Base-by-base conservation (phyloP, 2,797 vertebrate genomes). In the Mionectes olivaceus region DNA sequence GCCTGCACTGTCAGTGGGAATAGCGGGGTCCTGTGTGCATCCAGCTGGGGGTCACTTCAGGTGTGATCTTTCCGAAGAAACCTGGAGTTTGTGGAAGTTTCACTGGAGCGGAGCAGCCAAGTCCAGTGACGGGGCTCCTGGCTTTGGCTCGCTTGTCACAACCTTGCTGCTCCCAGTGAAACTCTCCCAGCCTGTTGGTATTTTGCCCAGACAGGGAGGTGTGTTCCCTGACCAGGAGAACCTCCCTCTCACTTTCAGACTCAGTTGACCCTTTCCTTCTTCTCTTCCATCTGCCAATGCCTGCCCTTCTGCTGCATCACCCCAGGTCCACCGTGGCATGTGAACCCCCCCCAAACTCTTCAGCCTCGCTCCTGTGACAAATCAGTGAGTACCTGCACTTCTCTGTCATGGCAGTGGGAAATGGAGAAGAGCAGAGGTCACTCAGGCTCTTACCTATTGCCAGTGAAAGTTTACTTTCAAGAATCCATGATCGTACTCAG, bases 281-380 rank as follows among this genome's bases (percentile, higher is more conserved):
- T 22, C 32, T 30, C 68, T 15, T 55, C 75, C 17, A 2, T 3
- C 49, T 30, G 30, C 69, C 33, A 0, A 0, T 67, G 68, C 47
- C 19, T 10, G 0, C 15, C 49, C 65, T 50, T 14, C 9, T 4
- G 41, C 37, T 22, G 24, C 39, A 2, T 39, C 27, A 23, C 2
- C 3, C 63, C 10, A 2, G 55, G 35, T 41, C 25, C 0, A 1
- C 3, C 33, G 1, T 1, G 0, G 39, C 30, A 1, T 25, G 1
- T 15, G 75, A 7, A 18, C 9, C 3, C 11, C 2, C 69, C 53
- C 57, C 0, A 0, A 3, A 2, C 5, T 3, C 10, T 13, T 6
- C 30, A 30, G 69, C 22, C 24, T 7, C 2, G 9, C 23, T 21
- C 55, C 43, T 44, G 59, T 9, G 14, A 18, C 57, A 18, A 0